A percentile compares a stretch with the other conserved stretches of the same genome.
Evolutionary conservation across 2,888 invertebrate genomes (phyloP).

Genomic region (Rhagophthalmus giganteus): DNA sequence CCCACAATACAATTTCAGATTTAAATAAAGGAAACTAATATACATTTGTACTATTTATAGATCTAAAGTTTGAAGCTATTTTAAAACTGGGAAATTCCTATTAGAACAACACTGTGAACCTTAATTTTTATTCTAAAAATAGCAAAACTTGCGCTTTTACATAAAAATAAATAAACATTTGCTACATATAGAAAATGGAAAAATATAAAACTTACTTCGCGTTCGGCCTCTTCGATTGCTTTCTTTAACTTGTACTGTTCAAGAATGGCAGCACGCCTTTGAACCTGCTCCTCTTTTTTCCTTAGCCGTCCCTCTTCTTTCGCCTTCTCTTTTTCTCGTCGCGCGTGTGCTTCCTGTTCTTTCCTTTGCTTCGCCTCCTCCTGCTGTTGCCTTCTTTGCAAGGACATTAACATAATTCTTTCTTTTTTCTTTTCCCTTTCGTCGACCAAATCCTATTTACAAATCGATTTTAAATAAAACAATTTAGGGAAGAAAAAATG

Average conservation of each 20-base stretch:
- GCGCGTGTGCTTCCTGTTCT: conserved; percentile 77
- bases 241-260: conserved; percentile 94
- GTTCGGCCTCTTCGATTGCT: conserved; percentile 87
- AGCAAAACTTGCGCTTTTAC: too few relatives aligned
- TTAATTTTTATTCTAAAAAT: neutral
- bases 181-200: neutral
- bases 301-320: conserved; percentile 75
- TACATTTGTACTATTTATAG: too few relatives aligned
- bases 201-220: conserved; percentile 63
- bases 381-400: conserved; percentile 87
- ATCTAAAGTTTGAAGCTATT: too few relatives aligned
- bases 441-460: conserved; percentile 73
- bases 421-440: conserved; percentile 94
- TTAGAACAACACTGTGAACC: neutral
- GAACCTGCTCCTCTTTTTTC: conserved; percentile 80
- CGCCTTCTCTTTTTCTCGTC: conserved; percentile 74
- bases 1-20: conserved; percentile 8
- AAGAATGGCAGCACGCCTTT: conserved; percentile 83
- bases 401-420: conserved; percentile 83
- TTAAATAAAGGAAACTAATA: neutral
- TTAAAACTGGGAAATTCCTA: too few relatives aligned
- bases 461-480: conserved; percentile 9
- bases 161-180: neutral
- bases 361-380: conserved; percentile 84
- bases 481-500: neutral